phyloP scores from a whole-genome alignment of 1,140 invertebrate species.

The Dolichoris vasculosae region DNA sequence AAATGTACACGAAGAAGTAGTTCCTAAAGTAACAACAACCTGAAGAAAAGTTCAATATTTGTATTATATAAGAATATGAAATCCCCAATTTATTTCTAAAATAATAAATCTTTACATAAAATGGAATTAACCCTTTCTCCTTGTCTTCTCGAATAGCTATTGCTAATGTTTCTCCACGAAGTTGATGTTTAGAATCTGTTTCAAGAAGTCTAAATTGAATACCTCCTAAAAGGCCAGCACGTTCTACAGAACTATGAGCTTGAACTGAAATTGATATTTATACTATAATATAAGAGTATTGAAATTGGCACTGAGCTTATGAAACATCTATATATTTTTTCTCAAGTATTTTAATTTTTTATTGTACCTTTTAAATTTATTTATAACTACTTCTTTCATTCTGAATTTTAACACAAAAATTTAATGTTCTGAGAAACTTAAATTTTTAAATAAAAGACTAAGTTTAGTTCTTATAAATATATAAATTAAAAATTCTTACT shows the following conservation, averaged over 20 bases:
- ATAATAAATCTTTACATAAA: constrained; percentile 80
- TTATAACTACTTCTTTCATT: no score
- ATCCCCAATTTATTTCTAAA: not conserved
- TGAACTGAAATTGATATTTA: constrained; percentile 77
- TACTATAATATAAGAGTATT: not conserved
- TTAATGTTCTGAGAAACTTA: no score
- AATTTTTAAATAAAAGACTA: no score
- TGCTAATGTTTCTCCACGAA: constrained; percentile 87
- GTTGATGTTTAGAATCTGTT: constrained; percentile 84
- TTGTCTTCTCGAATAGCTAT: constrained; percentile 89
- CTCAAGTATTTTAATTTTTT: no score
- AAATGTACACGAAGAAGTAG: constrained; percentile 92
- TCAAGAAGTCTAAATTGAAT: constrained; percentile 88
- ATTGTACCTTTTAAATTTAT: no score
- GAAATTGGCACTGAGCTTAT: not conserved
- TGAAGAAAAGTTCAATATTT: constrained; percentile 65
- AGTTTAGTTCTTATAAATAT: no score
- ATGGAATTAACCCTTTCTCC: constrained; percentile 89
- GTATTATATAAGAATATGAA: constrained; percentile 41
- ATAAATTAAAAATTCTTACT: no score
- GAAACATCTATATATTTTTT: no score
- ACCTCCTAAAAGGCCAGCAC: constrained; percentile 91
- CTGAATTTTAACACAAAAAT: no score
- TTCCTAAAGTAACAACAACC: constrained; percentile 91
- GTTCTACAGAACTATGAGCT: constrained; percentile 95